Base-by-base conservation (phyloP, 2,888 invertebrate genomes). In the Tachina grossa region DNA sequence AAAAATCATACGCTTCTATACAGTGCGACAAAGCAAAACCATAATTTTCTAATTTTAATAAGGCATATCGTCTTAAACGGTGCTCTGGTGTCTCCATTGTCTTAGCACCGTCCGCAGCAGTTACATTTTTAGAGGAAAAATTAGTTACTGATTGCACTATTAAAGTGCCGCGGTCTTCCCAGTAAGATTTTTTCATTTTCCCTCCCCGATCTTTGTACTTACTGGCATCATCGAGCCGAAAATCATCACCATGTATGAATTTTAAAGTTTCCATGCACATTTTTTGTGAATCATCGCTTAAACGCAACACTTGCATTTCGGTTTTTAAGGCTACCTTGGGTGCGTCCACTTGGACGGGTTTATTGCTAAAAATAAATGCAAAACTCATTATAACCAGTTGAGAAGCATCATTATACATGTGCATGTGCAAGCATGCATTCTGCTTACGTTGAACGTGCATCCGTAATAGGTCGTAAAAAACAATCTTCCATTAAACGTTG, bases 11-110 rank as follows among this genome's bases (percentile, higher is more conserved):
- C 9, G 96, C 96, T 93, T 97, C 96, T 51, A 94, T 90, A 91
- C 97, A 96, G 90, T 97, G 97, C 2, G 93, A 93, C 89, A 94
- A 94, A 87, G 96, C 95, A 90, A 97, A 97, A 85, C 97, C 96
- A 90, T 95, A 96, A 90, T 95, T 96, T 92, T 96, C 95, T 88
- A 97, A 93, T 90, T 96, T 95, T 63, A 95, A 93, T 61, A 96
- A 92, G 3, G 96, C 96, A 93, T 95, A 97, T 87, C 95, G 94
- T 89, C 95, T 94, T 16, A 96, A 93, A 80, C 96, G 94, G 80
- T 96, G 95, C 41, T 94, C 94, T 8, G 95, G 94, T 9, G 79
- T 65, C 9, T 95, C 94, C 55, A 87, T 45, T 0, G 13, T 31
- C 9, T 68, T 47, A 0, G n/a, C 6, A 11, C 19, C 51, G 57